Conservation (phyloP, 2,888 invertebrate species). For the Parnassius orleans region DNA sequence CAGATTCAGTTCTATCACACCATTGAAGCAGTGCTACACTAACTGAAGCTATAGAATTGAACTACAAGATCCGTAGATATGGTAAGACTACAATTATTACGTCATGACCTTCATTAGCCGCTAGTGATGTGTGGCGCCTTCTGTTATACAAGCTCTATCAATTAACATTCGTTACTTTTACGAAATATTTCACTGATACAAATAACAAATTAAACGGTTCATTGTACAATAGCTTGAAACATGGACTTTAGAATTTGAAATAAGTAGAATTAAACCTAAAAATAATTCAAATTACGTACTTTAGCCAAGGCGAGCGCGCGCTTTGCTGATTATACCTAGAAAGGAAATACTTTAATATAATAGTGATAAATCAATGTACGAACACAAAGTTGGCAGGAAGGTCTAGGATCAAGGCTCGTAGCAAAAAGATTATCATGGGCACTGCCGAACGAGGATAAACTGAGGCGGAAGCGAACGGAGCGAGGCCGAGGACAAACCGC, state of each 20-base stretch:
- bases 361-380: slow-evolving; percentile 51
- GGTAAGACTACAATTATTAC: slow-evolving; percentile 61
- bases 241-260: no score
- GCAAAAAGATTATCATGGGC: slow-evolving; percentile 75
- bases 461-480: slow-evolving; percentile 70
- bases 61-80: slow-evolving; percentile 65
- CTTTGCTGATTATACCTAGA: slow-evolving; percentile 80
- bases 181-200: background rate
- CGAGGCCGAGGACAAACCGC: slow-evolving; percentile 76
- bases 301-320: slow-evolving; percentile 76
- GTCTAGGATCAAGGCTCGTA: slow-evolving; percentile 71
- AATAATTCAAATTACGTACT: slow-evolving; percentile 71
- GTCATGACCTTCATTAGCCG: slow-evolving; percentile 72
- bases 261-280: slow-evolving; percentile 43
- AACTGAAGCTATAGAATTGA: slow-evolving; percentile 43
- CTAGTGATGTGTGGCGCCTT: slow-evolving; percentile 71
- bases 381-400: slow-evolving; percentile 55
- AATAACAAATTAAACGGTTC: no score
- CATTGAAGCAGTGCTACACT: slow-evolving; percentile 12
- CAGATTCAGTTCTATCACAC: slow-evolving; percentile 7
- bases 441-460: slow-evolving; percentile 74
- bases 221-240: no score
- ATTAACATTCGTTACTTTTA: slow-evolving; percentile 28
- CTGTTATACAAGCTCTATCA: slow-evolving; percentile 55
- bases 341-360: slow-evolving; percentile 62